Evolutionary conservation across 1,140 invertebrate species (phyloP), one percentile per base, ranked within the genome.

Genomic region (Procambarus virginalis): DNA sequence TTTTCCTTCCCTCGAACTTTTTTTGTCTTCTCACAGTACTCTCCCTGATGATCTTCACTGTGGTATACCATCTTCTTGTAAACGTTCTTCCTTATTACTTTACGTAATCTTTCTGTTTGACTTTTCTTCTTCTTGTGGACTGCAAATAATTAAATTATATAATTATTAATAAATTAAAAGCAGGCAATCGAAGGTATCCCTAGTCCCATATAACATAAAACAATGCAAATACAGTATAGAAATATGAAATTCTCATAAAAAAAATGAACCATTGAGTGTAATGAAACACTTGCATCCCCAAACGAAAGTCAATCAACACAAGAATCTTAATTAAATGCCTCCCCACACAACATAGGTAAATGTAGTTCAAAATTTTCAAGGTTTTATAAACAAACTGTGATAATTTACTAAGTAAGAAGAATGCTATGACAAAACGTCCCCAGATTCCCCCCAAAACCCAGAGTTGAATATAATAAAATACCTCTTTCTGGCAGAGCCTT

Each of bases 1-100:
- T 3, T 22, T n/a, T 70, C n/a, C 10, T 5, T 2, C n/a, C 22
- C 10, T 34, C 3, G 4, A 17, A 6, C 5, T 17, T 22, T 2
- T 6, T 6, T 70, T 4, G 10, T 20, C 68, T 22, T 70, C n/a
- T 70, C n/a, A 70, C n/a, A 17, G 68, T 70, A 70, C 22, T 70
- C 68, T 10, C 68, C 68, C 22, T 70, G 68, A n/a, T 8, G 20
- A 34, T 70, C 68, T 70, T 70, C 68, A 70, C 68, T 70, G 4
- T 70, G 68, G 3, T 70, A 70, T n/a, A 70, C 68, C 68, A 70
- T 70, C 17, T 70, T 70, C 68, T 70, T 70, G 68, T 22, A 22
- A 70, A 34, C 68, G 22, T 70, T 70, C 22, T 70, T 70, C 68
- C 22, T 70, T 70, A 70, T 70, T 34, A 70, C 68, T 70, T 70